Base-by-base conservation (phyloP, 2,113 vertebrate species). In the Odontesthes bonariensis region DNA sequence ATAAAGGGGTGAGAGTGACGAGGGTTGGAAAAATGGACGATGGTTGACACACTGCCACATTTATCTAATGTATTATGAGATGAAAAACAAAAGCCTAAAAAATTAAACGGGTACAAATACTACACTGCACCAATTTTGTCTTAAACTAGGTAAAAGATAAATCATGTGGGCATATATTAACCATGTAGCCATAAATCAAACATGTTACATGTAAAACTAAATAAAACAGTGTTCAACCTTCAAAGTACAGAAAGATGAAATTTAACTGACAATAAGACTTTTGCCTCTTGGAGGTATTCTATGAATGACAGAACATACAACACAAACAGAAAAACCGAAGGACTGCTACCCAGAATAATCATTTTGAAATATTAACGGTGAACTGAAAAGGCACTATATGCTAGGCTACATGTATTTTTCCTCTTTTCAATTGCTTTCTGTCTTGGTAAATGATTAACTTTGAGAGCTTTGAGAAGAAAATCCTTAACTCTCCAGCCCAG, bases 401-500 rank as follows among this genome's bases (percentile, higher is more conserved):
- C 35, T 38, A 10, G 35, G 7, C 35, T 38, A 27, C 27, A 27
- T 27, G n/a, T n/a, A 4, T 46, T 54, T 71, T 82, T 47, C 61
- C 57, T 35, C n/a, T 42, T 71, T 79, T 42, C 52, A 85, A 84
- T 60, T 67, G 56, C 70, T 78, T 86, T 67, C 54, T 63, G 23
- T 79, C 58, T 60, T 57, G 78, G 59, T 86, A 84, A 91, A 90
- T 89, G 78, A 88, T 89, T 61, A 84, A 79, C 73, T 59, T 75
- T 46, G 73, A 55, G 55, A 14, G 72, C 90, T 83, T 88, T 87
- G 83, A 91, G 87, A 92, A 88, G 77, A 70, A 91, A 90, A 85
- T 80, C 69, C 58, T 53, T 27, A 35, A 60, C 64, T 75, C 83
- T 74, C 65, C 44, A 60, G 65, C 52, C 79, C n/a, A 53, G 58